Conservation (phyloP, 2,888 invertebrate species). For the Spialia ferax region DNA sequence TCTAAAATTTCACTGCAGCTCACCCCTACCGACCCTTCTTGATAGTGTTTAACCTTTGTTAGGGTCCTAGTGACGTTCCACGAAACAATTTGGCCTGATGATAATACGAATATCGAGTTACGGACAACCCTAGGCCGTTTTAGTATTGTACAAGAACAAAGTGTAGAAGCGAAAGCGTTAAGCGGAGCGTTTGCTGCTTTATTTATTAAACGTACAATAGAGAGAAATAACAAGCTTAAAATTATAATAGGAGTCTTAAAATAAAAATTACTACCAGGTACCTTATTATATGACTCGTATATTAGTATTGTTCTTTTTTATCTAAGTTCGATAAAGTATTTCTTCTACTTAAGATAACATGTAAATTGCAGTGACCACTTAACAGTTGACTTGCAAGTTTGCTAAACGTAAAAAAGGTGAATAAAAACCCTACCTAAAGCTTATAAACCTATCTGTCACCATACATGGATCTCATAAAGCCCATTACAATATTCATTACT, state of each 20-base stretch:
- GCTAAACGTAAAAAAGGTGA: too few relatives aligned
- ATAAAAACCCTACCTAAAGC: too few relatives aligned
- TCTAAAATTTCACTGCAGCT: constrained; percentile 42
- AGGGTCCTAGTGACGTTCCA: constrained; percentile 54
- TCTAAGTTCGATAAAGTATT: too few relatives aligned
- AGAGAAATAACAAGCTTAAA: too few relatives aligned
- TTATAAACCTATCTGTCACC: too few relatives aligned
- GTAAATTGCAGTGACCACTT: too few relatives aligned
- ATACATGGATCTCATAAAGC: too few relatives aligned
- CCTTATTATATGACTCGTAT: too few relatives aligned
- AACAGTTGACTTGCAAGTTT: too few relatives aligned
- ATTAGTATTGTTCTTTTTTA: too few relatives aligned
- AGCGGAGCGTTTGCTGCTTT: neutral
- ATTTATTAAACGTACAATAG: neutral
- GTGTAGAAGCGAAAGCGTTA: constrained; percentile 50
- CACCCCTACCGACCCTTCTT: constrained; percentile 48
- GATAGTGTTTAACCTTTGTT: constrained; percentile 70
- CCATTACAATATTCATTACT: too few relatives aligned
- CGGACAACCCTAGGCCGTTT: constrained; percentile 65
- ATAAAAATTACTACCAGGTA: neutral
- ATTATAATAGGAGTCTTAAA: neutral
- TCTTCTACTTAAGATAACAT: too few relatives aligned
- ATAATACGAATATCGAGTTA: constrained; percentile 75
- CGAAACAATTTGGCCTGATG: constrained; percentile 74
- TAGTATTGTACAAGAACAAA: constrained; percentile 43